Evolutionary conservation across 2,113 vertebrate genomes (phyloP).

Genomic region (Embiotoca jacksoni): DNA sequence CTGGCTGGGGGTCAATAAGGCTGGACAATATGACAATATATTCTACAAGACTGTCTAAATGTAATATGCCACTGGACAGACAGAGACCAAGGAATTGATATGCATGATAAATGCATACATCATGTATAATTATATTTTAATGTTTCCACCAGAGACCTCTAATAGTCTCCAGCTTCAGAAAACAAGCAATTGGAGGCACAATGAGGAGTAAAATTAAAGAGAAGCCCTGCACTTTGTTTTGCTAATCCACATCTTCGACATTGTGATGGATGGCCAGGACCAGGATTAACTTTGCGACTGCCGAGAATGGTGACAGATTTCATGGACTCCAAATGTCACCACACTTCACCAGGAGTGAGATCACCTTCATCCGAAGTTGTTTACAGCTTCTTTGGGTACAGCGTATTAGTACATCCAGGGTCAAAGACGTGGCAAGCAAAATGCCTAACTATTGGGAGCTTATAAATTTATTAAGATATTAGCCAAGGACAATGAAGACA

Average conservation of each 20-base stretch:
- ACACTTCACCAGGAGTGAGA: conserved; percentile 40
- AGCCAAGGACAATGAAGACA: conserved; percentile 49
- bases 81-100: no score
- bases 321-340: conserved; percentile 50
- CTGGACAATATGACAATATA: no score
- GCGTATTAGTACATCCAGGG: conserved; percentile 66
- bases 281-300: conserved; percentile 38
- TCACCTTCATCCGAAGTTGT: conserved; percentile 54
- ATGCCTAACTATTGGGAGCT: conserved; percentile 47
- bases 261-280: conserved; percentile 16
- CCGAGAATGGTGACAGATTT: conserved; percentile 58
- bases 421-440: conserved; percentile 55
- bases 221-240: background rate
- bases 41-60: no score
- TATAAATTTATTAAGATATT: conserved; percentile 48
- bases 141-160: background rate
- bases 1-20: no score
- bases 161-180: background rate
- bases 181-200: background rate
- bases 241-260: conserved; percentile 4
- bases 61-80: no score
- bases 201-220: background rate
- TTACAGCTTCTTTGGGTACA: conserved; percentile 42
- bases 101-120: no score
- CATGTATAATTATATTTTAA: background rate